phyloP scores from a whole-genome alignment of 2,888 invertebrate genomes.

The Drosophila nigricruria region DNA sequence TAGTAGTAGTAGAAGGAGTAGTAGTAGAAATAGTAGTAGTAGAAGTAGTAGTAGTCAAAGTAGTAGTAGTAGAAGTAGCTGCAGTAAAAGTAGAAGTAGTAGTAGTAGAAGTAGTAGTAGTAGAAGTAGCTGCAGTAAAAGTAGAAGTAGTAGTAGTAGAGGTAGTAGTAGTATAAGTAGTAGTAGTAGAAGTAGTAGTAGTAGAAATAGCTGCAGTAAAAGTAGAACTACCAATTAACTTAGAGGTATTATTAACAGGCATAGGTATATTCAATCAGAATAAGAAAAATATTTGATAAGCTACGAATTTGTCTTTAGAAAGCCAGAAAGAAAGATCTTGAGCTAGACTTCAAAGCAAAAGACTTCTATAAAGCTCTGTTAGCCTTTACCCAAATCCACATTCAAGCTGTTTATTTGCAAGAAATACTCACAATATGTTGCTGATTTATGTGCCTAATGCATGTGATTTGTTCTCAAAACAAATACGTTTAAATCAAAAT shows the following conservation, averaged over 20 bases:
- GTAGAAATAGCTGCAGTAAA: background rate
- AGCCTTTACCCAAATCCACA: background rate
- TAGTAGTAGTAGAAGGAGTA: background rate
- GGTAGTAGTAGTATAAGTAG: background rate
- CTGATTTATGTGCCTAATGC: slow-evolving; percentile 2
- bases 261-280: too few species aligned
- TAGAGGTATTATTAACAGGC: too few species aligned
- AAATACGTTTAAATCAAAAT: slow-evolving; percentile 52
- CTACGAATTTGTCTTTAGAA: background rate
- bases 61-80: background rate
- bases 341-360: background rate
- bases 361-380: too few species aligned
- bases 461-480: background rate
- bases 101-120: background rate
- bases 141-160: too few species aligned
- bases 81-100: background rate
- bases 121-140: background rate
- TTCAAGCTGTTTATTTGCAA: background rate
- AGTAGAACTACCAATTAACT: background rate
- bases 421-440: background rate
- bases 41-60: background rate
- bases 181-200: background rate
- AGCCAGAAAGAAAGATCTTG: background rate
- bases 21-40: background rate
- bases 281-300: background rate